These are phyloP conservation scores for Takifugu bimaculatus DNA, from an alignment of 2,113 vertebrate species.

Conservation along the genomic window DNA sequence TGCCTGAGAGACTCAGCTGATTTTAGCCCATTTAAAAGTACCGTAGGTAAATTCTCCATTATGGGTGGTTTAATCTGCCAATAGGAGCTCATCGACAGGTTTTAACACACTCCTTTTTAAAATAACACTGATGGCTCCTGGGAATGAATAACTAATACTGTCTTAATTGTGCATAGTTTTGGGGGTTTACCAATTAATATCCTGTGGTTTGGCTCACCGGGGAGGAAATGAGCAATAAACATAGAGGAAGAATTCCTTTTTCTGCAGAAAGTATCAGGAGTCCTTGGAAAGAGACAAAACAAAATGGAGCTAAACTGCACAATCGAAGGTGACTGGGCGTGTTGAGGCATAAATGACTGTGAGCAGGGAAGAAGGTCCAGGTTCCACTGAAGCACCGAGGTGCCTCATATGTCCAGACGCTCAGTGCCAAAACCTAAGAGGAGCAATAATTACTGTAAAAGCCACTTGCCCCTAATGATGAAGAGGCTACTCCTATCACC, in stretches of 20 bases:
- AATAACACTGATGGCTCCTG: neutral
- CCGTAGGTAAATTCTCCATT: too few relatives aligned
- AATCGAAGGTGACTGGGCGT: neutral
- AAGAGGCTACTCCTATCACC: conserved; percentile 44
- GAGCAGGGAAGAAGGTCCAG: conserved; percentile 18
- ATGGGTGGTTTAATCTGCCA: too few relatives aligned
- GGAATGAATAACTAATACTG: neutral
- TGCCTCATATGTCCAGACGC: conserved; percentile 15
- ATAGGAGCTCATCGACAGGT: too few relatives aligned
- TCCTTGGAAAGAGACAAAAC: neutral
- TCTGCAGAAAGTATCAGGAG: conserved; percentile 14
- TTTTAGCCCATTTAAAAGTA: neutral
- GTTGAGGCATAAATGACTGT: conserved; percentile 15
- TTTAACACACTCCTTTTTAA: too few relatives aligned
- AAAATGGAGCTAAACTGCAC: neutral
- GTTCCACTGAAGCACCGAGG: conserved; percentile 31
- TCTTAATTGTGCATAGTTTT: conserved; percentile 15
- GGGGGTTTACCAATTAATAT: conserved; percentile 29
- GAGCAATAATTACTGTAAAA: conserved; percentile 55
- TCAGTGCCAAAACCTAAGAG: conserved; percentile 36
- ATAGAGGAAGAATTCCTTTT: conserved; percentile 11
- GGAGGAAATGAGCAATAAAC: conserved; percentile 8
- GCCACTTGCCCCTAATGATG: conserved; percentile 47
- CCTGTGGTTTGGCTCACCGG: conserved; percentile 16
- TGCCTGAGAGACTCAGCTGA: neutral